Conservation (phyloP, 2,888 invertebrate species). For the Rhagonycha lutea region DNA sequence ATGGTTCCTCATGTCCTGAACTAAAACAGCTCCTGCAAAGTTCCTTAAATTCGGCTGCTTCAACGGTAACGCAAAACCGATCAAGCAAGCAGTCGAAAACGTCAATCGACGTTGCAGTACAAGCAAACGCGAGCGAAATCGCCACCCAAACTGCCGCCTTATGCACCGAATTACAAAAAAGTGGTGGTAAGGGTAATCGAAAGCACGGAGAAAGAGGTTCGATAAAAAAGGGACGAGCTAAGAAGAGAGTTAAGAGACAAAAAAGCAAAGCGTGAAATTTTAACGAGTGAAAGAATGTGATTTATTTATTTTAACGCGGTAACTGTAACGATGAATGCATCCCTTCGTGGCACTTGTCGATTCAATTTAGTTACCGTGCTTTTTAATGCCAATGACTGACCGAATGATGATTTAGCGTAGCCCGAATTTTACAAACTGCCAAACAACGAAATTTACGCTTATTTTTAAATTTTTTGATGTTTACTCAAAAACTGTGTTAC, state of each 20-base stretch:
- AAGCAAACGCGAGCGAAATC: slow-evolving; percentile 61
- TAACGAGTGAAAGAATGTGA: not conserved
- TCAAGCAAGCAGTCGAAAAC: slow-evolving; percentile 58
- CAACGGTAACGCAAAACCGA: slow-evolving; percentile 37
- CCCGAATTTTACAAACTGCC: not conserved
- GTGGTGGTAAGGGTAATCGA: not conserved
- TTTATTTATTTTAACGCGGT: not conserved
- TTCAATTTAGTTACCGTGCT: not conserved
- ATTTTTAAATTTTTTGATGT: too few relatives aligned
- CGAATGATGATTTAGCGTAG: not conserved
- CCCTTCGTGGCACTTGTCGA: not conserved
- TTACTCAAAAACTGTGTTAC: too few relatives aligned
- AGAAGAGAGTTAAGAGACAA: not conserved
- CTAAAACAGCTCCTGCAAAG: slow-evolving; percentile 55
- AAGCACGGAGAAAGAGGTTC: not conserved
- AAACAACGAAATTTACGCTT: not conserved
- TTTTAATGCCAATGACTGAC: not conserved
- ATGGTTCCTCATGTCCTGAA: slow-evolving; percentile 55
- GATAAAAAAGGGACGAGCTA: not conserved
- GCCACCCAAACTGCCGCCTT: slow-evolving; percentile 52
- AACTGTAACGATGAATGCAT: not conserved
- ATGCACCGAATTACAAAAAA: slow-evolving; percentile 17
- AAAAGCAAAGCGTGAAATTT: not conserved
- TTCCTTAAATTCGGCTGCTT: slow-evolving; percentile 53
- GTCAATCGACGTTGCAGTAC: slow-evolving; percentile 63